Percentiles rank a stretch among this genome's conserved stretches.
Evolutionary conservation across 2,888 invertebrate species (phyloP).

Genomic region (Caenorhabditis zanzibari): DNA sequence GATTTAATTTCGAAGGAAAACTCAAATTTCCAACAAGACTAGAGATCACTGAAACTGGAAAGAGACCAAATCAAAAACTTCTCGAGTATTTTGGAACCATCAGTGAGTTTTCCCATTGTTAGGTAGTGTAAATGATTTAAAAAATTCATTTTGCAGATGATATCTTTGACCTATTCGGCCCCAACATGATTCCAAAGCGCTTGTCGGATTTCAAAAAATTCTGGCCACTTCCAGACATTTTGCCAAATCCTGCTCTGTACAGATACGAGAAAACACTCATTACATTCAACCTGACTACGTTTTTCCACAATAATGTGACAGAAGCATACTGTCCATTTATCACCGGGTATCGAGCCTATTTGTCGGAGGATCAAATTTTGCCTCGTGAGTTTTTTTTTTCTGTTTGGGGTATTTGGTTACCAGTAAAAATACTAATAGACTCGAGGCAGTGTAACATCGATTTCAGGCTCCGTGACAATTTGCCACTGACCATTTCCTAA

Average conservation of each 20-base stretch:
- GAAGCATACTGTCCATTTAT: conserved; percentile 41
- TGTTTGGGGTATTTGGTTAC: too few species aligned
- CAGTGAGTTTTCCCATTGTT: conserved; percentile 37
- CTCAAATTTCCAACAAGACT: conserved; percentile 40
- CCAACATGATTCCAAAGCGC: conserved; percentile 41
- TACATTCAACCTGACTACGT: conserved; percentile 27
- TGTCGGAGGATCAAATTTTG: conserved; percentile 27
- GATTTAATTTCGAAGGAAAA: conserved; percentile 23
- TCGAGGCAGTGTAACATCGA: too few species aligned
- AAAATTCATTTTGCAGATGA: conserved; percentile 24
- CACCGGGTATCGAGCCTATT: conserved; percentile 22
- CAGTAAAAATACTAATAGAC: too few species aligned
- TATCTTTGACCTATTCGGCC: conserved; percentile 47
- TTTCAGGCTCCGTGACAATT: too few species aligned
- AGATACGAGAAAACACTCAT: conserved; percentile 1
- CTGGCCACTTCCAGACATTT: conserved; percentile 50
- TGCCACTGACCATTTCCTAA: too few species aligned
- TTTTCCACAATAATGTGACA: conserved; percentile 36
- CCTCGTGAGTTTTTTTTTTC: conserved; percentile 28
- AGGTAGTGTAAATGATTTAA: too few species aligned
- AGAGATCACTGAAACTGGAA: conserved; percentile 26
- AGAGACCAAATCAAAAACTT: background rate
- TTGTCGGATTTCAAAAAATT: conserved; percentile 42
- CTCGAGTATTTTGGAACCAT: conserved; percentile 46
- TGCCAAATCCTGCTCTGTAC: conserved; percentile 33